Conservation (phyloP, 2,113 vertebrate genomes). For the Perca schrenkii region DNA sequence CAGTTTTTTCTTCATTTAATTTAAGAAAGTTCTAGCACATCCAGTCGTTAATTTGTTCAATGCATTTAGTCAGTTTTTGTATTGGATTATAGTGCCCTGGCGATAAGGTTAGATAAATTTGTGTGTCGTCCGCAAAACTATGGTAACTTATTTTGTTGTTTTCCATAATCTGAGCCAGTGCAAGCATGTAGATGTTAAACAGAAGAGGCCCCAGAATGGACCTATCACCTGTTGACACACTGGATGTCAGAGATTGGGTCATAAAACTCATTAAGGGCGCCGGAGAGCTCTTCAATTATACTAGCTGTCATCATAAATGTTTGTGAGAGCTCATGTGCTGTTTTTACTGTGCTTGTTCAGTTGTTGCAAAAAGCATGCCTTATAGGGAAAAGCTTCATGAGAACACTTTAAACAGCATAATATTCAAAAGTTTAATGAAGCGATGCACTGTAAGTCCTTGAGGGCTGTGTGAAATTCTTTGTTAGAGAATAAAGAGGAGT, state of each 20-base stretch:
- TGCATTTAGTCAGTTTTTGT: too few species aligned
- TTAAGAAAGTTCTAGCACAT: too few species aligned
- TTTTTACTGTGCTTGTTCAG: neutral
- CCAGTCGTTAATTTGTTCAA: too few species aligned
- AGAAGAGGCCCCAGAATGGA: too few species aligned
- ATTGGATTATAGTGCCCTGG: too few species aligned
- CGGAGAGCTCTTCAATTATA: constrained; percentile 17
- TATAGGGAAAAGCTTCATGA: constrained; percentile 12
- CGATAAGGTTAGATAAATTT: too few species aligned
- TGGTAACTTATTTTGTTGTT: too few species aligned
- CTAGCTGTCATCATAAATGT: constrained; percentile 20
- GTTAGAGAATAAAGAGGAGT: constrained; percentile 30
- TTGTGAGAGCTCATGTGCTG: constrained; percentile 1
- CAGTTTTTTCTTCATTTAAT: too few species aligned
- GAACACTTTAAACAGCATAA: constrained; percentile 61
- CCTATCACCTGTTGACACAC: constrained; percentile 21
- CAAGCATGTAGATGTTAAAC: too few species aligned
- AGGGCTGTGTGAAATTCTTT: constrained; percentile 46
- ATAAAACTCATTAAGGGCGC: constrained; percentile 16
- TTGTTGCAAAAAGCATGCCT: neutral
- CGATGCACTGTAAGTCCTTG: constrained; percentile 27
- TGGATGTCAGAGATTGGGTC: neutral
- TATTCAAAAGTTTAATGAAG: constrained; percentile 70
- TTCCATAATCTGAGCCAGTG: too few species aligned
- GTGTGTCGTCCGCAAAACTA: too few species aligned